Percentiles rank a stretch among this genome's conserved stretches.
Evolutionary conservation across 2,113 vertebrate genomes (phyloP).

Genomic region (Sus scrofa): DNA sequence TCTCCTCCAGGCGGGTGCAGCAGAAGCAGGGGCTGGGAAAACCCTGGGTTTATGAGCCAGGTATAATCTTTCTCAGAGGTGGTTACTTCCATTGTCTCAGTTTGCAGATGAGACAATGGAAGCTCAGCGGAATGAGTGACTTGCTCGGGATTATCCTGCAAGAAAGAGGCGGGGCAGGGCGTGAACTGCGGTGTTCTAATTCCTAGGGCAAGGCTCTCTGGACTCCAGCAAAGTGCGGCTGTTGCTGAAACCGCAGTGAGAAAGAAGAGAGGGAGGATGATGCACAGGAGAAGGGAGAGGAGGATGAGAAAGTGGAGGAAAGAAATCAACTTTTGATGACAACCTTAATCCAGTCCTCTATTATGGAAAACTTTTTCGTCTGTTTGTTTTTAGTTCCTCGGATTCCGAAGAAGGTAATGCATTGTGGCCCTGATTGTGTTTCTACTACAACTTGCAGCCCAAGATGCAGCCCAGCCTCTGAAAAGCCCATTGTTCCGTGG

Average conservation of each 20-base stretch:
- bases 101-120: background rate
- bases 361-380: background rate
- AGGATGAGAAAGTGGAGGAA: background rate
- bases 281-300: background rate
- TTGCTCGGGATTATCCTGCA: background rate
- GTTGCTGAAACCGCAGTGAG: background rate
- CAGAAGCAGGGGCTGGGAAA: background rate
- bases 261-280: background rate
- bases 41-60: background rate
- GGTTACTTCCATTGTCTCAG: background rate
- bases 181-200: background rate
- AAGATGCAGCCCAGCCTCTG: conserved; percentile 29
- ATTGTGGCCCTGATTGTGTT: conserved; percentile 42
- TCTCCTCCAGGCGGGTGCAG: background rate
- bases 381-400: background rate
- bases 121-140: background rate
- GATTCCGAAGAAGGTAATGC: conserved; percentile 12
- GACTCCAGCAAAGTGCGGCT: background rate
- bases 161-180: background rate
- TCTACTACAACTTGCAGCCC: background rate
- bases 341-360: background rate
- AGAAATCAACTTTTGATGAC: background rate
- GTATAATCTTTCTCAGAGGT: background rate
- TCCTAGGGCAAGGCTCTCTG: background rate
- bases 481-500: conserved; percentile 72